Conservation (phyloP, 2,797 vertebrate species). For the Molossus alvarezi region DNA sequence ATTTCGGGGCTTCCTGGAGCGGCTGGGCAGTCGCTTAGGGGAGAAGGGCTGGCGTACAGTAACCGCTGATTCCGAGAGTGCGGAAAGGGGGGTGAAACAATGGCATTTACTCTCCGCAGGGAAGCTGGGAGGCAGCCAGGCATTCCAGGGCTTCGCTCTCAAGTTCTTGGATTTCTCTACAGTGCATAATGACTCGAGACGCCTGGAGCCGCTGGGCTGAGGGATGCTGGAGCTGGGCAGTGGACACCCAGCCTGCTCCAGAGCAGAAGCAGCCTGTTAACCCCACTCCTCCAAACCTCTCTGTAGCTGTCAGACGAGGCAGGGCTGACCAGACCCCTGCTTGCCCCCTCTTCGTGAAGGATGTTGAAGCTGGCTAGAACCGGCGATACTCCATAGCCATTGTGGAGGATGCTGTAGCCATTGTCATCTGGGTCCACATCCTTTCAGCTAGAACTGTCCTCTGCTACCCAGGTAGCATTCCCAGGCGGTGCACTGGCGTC, state of each 20-base stretch:
- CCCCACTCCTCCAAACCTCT: background rate
- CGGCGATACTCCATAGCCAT: background rate
- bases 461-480: background rate
- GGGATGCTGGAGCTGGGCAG: rapidly evolving
- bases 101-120: slow-evolving; percentile 61
- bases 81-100: slow-evolving; percentile 54
- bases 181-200: background rate
- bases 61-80: slow-evolving; percentile 20
- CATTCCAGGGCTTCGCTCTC: slow-evolving; percentile 74
- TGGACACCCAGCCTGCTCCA: background rate
- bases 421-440: background rate
- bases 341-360: background rate
- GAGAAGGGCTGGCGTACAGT: slow-evolving; percentile 39
- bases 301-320: background rate
- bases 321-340: background rate
- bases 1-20: slow-evolving; percentile 71
- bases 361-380: background rate
- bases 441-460: background rate
- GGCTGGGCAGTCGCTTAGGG: background rate
- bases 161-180: slow-evolving; percentile 73
- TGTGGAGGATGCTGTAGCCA: background rate
- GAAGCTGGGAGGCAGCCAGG: slow-evolving; percentile 79
- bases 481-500: too few relatives aligned
- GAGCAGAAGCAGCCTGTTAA: background rate
- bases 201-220: background rate